Base-by-base conservation (phyloP, 2,888 invertebrate species). In the Agonopterix subpropinquella region DNA sequence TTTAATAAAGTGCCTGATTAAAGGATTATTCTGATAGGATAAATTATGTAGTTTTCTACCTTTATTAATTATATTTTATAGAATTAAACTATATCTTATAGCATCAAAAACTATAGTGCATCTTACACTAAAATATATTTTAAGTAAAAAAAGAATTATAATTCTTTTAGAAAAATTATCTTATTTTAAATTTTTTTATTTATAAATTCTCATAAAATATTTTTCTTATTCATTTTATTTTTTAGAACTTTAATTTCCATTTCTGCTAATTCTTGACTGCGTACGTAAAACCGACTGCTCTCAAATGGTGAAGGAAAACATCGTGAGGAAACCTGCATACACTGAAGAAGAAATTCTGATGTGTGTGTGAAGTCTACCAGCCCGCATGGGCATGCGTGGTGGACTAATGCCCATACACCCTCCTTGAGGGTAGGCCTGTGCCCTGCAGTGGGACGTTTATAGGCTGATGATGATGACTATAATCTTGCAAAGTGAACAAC, bases 101-200 rank as follows among this genome's bases (percentile, higher is more conserved):
- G 73, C 73, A 86, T 90, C 90, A 91, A 91, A 91, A 90, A 83
- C 74, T 89, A 84, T 78, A 79, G 87, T 91, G 90, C 90, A 72
- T 89, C 87, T 55, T 91, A 91, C 90, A 91, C 89, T 82, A 90
- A 90, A 89, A 89, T 89, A 89, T 89, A 85, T 52, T 50, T 47
- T 49, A 49, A 43, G 42, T 4, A 37, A 47, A 58, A 61, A 56
- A 61, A 58, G 70, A 69, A 60, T 68, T 62, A 15, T 45, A 65
- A 59, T 64, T 62, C 79, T 83, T 54, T n/a, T 79, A 80, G 80
- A n/a, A n/a, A 78, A 83, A 81, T 42, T 80, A 80, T 83, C 79
- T 83, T 85, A 83, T 89, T 89, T 90, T 89, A 80, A 76, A 89
- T 89, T 77, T 78, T 70, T 70, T 77, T 74, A 63, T 69, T 69